Evolutionary conservation across 2,113 vertebrate species (phyloP).

Genomic region (Alligator mississippiensis): DNA sequence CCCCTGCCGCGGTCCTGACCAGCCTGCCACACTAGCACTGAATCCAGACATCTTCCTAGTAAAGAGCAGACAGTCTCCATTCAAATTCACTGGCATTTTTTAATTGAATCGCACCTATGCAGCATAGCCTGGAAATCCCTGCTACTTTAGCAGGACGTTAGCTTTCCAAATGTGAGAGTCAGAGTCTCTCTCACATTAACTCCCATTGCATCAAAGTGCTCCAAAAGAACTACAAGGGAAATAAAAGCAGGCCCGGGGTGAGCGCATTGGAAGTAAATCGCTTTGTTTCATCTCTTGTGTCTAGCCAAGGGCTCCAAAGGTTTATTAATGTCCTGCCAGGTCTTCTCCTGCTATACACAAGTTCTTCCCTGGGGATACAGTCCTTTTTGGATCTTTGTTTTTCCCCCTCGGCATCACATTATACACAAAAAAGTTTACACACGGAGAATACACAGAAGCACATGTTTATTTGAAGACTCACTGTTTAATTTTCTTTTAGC

Average conservation of each 20-base stretch:
- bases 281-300: constrained; percentile 24
- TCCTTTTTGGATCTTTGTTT: constrained; percentile 29
- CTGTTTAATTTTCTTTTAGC: constrained; percentile 54
- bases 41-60: neutral
- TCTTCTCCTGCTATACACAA: constrained; percentile 47
- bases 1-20: neutral
- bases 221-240: constrained; percentile 6
- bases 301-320: constrained; percentile 50
- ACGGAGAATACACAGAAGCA: constrained; percentile 43
- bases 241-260: constrained; percentile 32
- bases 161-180: neutral
- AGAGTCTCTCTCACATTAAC: constrained; percentile 31
- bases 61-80: neutral
- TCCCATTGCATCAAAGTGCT: neutral
- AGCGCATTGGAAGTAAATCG: constrained; percentile 31
- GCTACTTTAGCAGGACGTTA: constrained; percentile 8
- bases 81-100: neutral
- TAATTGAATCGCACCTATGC: neutral
- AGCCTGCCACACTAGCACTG: neutral
- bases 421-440: constrained; percentile 31
- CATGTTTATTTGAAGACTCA: constrained; percentile 42
- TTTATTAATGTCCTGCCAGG: constrained; percentile 34
- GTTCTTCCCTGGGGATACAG: constrained; percentile 42
- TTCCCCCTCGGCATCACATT: neutral
- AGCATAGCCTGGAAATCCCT: neutral